Conservation (phyloP, 2,113 vertebrate genomes). For the Micronycteris hirsuta region DNA sequence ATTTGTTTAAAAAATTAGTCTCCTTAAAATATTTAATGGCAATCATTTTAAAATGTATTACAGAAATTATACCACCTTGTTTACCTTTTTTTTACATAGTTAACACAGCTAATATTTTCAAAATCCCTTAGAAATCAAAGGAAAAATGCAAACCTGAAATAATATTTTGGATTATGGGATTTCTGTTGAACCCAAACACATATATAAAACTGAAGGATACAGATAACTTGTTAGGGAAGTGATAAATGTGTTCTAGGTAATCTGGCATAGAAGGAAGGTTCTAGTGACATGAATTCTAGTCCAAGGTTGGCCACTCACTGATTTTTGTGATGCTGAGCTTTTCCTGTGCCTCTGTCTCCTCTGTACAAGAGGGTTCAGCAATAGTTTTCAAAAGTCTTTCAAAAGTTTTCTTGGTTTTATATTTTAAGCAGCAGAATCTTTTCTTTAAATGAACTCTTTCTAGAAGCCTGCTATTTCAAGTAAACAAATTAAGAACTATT, state of each 20-base stretch:
- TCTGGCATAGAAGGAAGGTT: background rate
- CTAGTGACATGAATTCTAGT: background rate
- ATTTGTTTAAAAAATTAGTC: background rate
- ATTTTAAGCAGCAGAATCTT: conserved; percentile 38
- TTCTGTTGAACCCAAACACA: background rate
- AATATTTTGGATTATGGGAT: background rate
- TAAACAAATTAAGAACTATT: background rate
- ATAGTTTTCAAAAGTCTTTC: background rate
- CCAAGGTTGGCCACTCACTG: background rate
- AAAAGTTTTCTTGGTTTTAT: background rate
- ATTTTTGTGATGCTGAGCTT: background rate
- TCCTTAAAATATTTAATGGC: conserved; percentile 33
- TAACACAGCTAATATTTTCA: background rate
- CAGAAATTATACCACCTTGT: background rate
- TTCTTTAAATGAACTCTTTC: conserved; percentile 28
- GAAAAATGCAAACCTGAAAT: conserved; percentile 1
- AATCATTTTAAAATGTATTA: background rate
- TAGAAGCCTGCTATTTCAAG: conserved; percentile 6
- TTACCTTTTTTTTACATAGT: conserved; percentile 7
- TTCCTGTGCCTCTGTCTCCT: background rate
- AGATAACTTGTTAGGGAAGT: background rate
- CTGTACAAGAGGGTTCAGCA: background rate
- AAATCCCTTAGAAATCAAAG: background rate
- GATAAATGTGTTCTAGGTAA: background rate
- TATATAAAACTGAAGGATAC: background rate